Base-by-base conservation (phyloP, 2,113 vertebrate species). In the Quiscalus mexicanus region DNA sequence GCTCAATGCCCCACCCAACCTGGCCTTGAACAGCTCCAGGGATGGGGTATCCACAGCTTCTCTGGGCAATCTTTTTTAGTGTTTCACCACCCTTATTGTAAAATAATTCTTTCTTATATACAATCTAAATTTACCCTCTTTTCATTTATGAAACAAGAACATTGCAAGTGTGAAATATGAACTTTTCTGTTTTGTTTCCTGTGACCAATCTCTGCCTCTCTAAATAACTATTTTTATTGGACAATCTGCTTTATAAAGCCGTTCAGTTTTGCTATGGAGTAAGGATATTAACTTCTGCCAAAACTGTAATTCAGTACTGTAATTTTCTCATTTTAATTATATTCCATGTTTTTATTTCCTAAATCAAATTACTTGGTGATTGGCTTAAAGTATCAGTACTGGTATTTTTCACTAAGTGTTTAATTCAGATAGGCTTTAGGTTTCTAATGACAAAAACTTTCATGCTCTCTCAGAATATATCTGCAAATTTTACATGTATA, bases 161-260 rank as follows among this genome's bases (percentile, higher is more conserved):
- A 68, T 8, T 0, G 5, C 0, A 0, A 53, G 16, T 17, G 7
- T n/a, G 15, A 31, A 78, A 82, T 60, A 18, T 41, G 17, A 90
- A 60, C n/a, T 56, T 78, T 91, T 73, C 71, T 64, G 5, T 60
- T 42, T 87, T n/a, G 15, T 28, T 64, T 67, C 39, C 27, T 75
- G 44, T 44, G 3, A 67, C 9, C 22, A 76, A 44, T 22, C 10
- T 15, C 30, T 70, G 22, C 28, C 13, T 73, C 60, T 71, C 31
- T 42, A 85, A 78, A 60, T 35, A 85, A 41, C 9, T 41, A 15
- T 42, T 63, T 76, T 84, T 85, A 49, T 33, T 59, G 23, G 27
- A 60, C 11, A 59, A 33, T n/a, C 16, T 44, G 33, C 18, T 89
- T 59, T 74, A 58, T 49, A 63, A 55, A 67, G 12, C 12, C 1